Evolutionary conservation across 2,797 vertebrate species (phyloP), one percentile per base, ranked within the genome.

Genomic region (Enteromius mattozi): DNA sequence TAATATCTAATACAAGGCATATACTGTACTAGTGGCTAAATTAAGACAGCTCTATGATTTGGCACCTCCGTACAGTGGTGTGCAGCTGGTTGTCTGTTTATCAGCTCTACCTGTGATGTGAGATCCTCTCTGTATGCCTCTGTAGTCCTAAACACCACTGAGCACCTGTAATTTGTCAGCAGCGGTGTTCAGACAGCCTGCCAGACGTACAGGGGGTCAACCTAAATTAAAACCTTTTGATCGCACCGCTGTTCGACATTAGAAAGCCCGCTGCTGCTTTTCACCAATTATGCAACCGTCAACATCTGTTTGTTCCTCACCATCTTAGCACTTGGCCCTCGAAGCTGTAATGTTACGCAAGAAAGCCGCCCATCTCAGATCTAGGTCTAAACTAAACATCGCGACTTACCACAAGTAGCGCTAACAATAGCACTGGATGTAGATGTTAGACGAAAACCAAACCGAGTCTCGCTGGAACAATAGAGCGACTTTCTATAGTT

Each of bases 291-390:
- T 86, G 90, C 92, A 95, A 94, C 88, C 79, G 17, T 89, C 85
- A 91, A 93, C 93, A 94, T 94, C 93, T 94, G 94, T 91, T 94
- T 91, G 90, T 88, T 90, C 82, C 88, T 90, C 84, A 30, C 40
- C 71, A 78, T 87, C 88, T 85, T 86, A 82, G 87, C 83, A 80
- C 88, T 88, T 89, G 86, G 90, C 88, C 90, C 78, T 84, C 83
- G 8, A 87, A 93, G 86, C 87, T 74, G 87, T 80, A 88, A 87
- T 61, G 83, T 86, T 87, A 86, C 70, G 30, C 82, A 84, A 81
- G 37, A 72, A 66, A 30, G 81, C 90, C 63, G 77, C 83, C 85
- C 79, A 88, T 69, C 81, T 90, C 80, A 76, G 86, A 91, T 91
- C 88, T 87, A 84, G 87, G 90, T 92, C 66, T 88, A 83, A 83